Evolutionary conservation across 2,888 invertebrate genomes (phyloP), one percentile per base, ranked within the genome.

Genomic region (Steinernema scapterisci): DNA sequence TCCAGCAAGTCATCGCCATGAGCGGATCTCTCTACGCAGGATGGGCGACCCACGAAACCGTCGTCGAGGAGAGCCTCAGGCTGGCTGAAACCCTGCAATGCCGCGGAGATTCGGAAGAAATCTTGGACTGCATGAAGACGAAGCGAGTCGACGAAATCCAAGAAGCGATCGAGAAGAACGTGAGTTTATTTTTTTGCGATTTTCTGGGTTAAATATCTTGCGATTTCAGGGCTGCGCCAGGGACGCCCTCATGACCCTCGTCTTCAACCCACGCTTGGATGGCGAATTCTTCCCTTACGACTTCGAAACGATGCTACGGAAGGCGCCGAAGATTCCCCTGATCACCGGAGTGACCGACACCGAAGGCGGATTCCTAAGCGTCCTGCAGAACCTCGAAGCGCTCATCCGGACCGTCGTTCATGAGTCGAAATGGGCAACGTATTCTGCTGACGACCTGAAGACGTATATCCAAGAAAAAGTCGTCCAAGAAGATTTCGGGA

Each of bases 1-100:
- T 81, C 75, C 72, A 75, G 5, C 78, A 82, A 27, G 75, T 80
- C n/a, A 82, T 84, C 21, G 79, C 81, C 25, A 79, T 83, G 79
- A 79, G 79, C 9, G 83, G 82, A 1, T 77, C 79, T 6, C 75
- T 80, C 0, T 78, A 78, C 44, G 77, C 80, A 6, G 75, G 76
- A 31, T 83, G 83, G 83, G 80, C 81, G 1, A 80, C 79, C 13
- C 79, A 80, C 38, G 75, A 79, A 9, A 72, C 75, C 38, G 78
- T 78, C 0, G 78, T 77, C n/a, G 72, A 72, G 2, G 72, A 76
- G n/a, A 79, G 80, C 9, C 70, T 71, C 19, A 72, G 78, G 25
- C 70, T 83, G 5, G 79, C 79, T 0, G 73, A 78, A 25, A 76
- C 75, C 19, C 38, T 76, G 3, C 79, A 75, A 13, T 83, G 83